These are phyloP conservation scores for Drosophila kohkoa DNA, from an alignment of 1,140 invertebrate genomes.

Conservation along the genomic window DNA sequence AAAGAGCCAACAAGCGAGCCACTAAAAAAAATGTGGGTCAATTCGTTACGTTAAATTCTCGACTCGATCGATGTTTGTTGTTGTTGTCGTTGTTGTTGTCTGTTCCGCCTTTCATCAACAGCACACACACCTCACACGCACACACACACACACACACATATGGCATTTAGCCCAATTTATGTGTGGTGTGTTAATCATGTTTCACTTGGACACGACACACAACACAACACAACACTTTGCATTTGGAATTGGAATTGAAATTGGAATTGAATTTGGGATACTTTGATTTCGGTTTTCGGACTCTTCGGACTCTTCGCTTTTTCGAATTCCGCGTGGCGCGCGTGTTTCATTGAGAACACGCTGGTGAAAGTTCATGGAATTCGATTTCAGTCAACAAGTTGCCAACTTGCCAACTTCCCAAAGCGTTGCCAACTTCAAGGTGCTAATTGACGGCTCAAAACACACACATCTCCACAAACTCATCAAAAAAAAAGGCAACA, in stretches of 20 bases:
- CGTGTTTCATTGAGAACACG: constrained; percentile 65
- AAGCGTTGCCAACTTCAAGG: constrained; percentile 23
- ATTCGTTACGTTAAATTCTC: constrained; percentile 55
- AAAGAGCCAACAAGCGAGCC: constrained; percentile 32
- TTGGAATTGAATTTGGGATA: constrained; percentile 43
- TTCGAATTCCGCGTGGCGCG: constrained; percentile 28
- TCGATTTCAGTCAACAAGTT: constrained; percentile 22
- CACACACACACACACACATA: constrained; percentile 38
- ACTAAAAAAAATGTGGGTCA: constrained; percentile 52
- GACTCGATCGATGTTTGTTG: constrained; percentile 22
- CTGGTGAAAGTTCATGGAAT: constrained; percentile 66
- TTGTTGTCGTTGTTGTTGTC: constrained; percentile 10
- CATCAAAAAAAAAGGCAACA: background rate
- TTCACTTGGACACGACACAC: constrained; percentile 61
- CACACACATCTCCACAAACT: background rate
- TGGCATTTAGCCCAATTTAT: constrained; percentile 66
- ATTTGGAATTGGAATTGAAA: constrained; percentile 55
- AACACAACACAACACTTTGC: constrained; percentile 59
- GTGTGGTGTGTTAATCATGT: constrained; percentile 77
- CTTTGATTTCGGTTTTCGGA: constrained; percentile 13
- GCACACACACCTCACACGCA: constrained; percentile 26
- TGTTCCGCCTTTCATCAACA: constrained; percentile 51
- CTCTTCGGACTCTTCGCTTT: background rate
- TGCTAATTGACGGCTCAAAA: constrained; percentile 40
- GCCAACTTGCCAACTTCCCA: constrained; percentile 22